Percentiles rank a stretch among this genome's conserved stretches.
Conservation (phyloP, 2,797 vertebrate genomes). For the Lutjanus argentimaculatus region DNA sequence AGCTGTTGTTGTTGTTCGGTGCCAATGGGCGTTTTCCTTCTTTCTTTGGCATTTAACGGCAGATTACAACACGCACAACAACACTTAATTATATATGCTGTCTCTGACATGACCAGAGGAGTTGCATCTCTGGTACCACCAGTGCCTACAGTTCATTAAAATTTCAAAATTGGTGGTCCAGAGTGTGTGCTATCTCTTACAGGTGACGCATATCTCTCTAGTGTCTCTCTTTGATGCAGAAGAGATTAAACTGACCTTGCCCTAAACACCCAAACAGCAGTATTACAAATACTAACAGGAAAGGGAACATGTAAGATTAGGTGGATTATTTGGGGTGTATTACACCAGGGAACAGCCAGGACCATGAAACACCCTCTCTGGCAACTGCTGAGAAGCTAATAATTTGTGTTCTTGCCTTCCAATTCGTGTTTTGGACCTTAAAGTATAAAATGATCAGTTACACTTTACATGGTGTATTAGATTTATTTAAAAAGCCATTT, state of each 20-base stretch:
- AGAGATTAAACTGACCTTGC: slow-evolving; percentile 8
- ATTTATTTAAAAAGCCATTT: not conserved
- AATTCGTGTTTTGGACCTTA: not conserved
- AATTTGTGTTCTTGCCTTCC: not conserved
- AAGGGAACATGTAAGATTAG: not conserved
- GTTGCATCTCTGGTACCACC: too few relatives aligned
- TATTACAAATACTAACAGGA: slow-evolving; percentile 10
- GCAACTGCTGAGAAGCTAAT: not conserved
- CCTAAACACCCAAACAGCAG: slow-evolving; percentile 18
- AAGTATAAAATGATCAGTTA: not conserved
- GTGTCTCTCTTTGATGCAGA: not conserved
- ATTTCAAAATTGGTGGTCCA: too few relatives aligned
- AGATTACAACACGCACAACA: too few relatives aligned
- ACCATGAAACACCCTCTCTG: not conserved
- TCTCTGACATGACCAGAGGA: too few relatives aligned
- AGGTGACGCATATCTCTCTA: too few relatives aligned
- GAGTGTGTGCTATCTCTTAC: too few relatives aligned
- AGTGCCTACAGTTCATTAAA: too few relatives aligned
- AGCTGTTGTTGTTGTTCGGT: too few relatives aligned
- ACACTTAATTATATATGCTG: too few relatives aligned
- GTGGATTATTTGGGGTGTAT: not conserved
- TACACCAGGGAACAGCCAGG: not conserved
- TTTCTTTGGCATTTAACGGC: too few relatives aligned
- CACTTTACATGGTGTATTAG: not conserved
- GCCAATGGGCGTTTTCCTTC: too few relatives aligned